These are phyloP conservation scores for Electrophaes corylata DNA, from an alignment of 2,888 invertebrate genomes.

Conservation along the genomic window DNA sequence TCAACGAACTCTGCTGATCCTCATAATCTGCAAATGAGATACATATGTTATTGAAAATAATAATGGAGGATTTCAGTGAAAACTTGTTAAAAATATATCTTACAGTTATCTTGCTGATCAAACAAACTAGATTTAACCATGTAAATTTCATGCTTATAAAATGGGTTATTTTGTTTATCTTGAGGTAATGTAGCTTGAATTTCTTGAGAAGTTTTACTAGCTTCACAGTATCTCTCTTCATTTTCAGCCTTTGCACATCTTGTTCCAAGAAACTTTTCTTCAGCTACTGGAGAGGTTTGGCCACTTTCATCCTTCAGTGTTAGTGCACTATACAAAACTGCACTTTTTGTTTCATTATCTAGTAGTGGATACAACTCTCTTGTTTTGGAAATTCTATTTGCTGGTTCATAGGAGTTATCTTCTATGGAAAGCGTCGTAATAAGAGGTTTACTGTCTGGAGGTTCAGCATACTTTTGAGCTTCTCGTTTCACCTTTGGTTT, in stretches of 20 bases:
- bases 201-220: background rate
- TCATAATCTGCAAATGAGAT: slow-evolving; percentile 54
- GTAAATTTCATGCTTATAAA: slow-evolving; percentile 9
- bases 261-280: background rate
- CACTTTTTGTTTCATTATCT: background rate
- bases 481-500: slow-evolving; percentile 51
- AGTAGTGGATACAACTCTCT: slow-evolving; percentile 1
- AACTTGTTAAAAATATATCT: too few relatives aligned
- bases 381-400: background rate
- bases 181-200: background rate
- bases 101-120: slow-evolving; percentile 20
- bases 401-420: background rate
- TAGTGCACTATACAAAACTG: background rate
- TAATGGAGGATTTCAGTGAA: too few relatives aligned
- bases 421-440: background rate
- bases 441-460: slow-evolving; percentile 32
- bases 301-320: background rate
- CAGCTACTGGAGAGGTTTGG: background rate
- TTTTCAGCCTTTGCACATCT: background rate
- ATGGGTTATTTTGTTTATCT: slow-evolving; percentile 3
- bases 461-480: slow-evolving; percentile 37
- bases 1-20: slow-evolving; percentile 47
- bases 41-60: too few relatives aligned
- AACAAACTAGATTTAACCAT: slow-evolving; percentile 9
- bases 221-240: slow-evolving; percentile 5